Base-by-base conservation (phyloP, 2,113 vertebrate species). In the Petrocephalus zakoni region DNA sequence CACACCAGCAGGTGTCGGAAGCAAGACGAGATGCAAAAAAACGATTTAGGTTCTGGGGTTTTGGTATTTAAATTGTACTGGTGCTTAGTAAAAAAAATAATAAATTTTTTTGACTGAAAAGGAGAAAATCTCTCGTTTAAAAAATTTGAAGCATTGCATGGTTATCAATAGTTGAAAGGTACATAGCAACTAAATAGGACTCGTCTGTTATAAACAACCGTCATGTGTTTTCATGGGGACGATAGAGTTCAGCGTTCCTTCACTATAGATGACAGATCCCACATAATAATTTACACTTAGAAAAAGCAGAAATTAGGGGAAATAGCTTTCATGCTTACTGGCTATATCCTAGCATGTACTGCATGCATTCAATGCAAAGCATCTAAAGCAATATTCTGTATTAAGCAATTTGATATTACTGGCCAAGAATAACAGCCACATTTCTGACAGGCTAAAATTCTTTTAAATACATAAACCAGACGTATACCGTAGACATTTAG, bases 11-110 rank as follows among this genome's bases (percentile, higher is more conserved):
- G 51, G 5, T 15, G 15, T 93, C 92, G 91, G 92, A 93, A 87
- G 93, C 91, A 75, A 94, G 94, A 94, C 88, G 90, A 90, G 94
- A 37, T 93, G 89, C 87, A 93, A 94, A 95, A 95, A 94, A 94
- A 95, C 34, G 1, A 42, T 42, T 78, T 42, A 0, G 72, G 34
- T 78, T 78, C 34, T 19, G 34, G 17, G 34, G 84, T 15, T 56
- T 56, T 86, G 25, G 34, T 55, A 8, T 37, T 29, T 19, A 86
- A 56, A 34, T 85, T 46, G 22, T 37, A 0, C 46, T 21, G n/a
- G 21, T n/a, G 9, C 46, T 25, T 85, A 52, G n/a, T 51, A 4
- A 78, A 19, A 84, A 51, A 85, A 21, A 9, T 21, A 85, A 85
- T 49, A 78, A 52, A 52, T 11, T 1, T n/a, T 19, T 78, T 78